Conservation (phyloP, 2,113 vertebrate species). For the Bos indicus region DNA sequence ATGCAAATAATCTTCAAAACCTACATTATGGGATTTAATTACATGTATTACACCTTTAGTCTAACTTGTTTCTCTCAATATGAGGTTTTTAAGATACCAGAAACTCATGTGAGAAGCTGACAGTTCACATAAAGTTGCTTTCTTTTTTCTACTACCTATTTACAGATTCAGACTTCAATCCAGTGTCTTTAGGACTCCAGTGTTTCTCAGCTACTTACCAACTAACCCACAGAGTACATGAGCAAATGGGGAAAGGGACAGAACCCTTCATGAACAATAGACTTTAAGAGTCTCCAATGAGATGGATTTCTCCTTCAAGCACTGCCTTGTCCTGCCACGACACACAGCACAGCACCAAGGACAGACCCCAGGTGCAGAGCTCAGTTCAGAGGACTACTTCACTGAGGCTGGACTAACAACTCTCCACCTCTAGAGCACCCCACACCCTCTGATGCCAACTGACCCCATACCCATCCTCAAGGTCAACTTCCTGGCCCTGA, state of each 20-base stretch:
- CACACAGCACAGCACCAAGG: neutral
- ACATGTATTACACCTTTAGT: neutral
- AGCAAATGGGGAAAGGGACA: neutral
- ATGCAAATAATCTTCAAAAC: conserved; percentile 31
- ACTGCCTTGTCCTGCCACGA: neutral
- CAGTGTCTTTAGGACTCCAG: neutral
- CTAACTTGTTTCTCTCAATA: neutral
- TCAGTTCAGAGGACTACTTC: neutral
- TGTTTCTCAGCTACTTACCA: neutral
- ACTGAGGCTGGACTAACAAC: neutral
- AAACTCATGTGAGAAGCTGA: neutral
- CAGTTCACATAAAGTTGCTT: conserved; percentile 4
- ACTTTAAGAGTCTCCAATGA: neutral
- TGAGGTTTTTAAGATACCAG: neutral
- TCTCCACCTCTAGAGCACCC: neutral
- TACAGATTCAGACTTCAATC: neutral
- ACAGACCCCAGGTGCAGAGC: neutral
- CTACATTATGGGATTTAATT: conserved; percentile 13
- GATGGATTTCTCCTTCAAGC: neutral
- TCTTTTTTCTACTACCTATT: conserved; percentile 1
- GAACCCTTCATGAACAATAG: neutral
- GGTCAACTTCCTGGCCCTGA: neutral
- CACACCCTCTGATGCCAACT: neutral
- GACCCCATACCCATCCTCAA: neutral
- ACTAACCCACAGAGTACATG: neutral